A percentile compares a stretch with the other conserved stretches of the same genome.
These are phyloP conservation scores for Gallinago nigripennis DNA, from an alignment of 2,797 vertebrate genomes.

Conservation along the genomic window DNA sequence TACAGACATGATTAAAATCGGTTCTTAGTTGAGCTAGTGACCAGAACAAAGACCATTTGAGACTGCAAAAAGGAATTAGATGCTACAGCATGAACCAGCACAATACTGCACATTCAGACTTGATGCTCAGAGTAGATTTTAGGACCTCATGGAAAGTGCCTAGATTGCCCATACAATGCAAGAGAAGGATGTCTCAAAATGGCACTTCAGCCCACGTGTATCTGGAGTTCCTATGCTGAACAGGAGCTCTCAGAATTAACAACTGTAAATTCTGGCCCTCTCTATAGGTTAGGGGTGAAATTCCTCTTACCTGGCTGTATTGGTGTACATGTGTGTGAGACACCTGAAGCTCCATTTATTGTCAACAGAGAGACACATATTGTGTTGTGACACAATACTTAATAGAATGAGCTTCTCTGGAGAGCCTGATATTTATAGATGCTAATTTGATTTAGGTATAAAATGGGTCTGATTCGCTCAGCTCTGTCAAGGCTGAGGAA, in stretches of 20 bases:
- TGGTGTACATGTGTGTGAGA: accelerated
- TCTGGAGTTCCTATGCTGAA: not conserved
- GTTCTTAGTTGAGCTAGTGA: not conserved
- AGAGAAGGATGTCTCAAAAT: not conserved
- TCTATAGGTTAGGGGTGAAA: not conserved
- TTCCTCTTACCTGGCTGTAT: not conserved
- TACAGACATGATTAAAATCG: not conserved
- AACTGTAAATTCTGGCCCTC: not conserved
- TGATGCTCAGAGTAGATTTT: not conserved
- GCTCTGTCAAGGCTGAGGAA: not conserved
- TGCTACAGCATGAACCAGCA: not conserved
- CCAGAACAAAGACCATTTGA: not conserved
- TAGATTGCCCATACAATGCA: not conserved
- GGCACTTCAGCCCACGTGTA: not conserved
- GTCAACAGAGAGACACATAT: not conserved
- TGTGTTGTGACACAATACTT: not conserved
- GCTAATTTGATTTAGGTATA: not conserved
- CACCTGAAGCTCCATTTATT: not conserved
- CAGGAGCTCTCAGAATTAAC: not conserved
- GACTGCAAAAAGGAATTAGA: not conserved
- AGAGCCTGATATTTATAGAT: not conserved
- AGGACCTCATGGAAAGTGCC: not conserved
- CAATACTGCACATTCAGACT: not conserved
- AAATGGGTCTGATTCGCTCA: not conserved
- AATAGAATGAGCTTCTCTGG: not conserved